A percentile compares a stretch with the other conserved stretches of the same genome.
Conservation (phyloP, 2,797 vertebrate species). For the Sebastes oblongus region DNA sequence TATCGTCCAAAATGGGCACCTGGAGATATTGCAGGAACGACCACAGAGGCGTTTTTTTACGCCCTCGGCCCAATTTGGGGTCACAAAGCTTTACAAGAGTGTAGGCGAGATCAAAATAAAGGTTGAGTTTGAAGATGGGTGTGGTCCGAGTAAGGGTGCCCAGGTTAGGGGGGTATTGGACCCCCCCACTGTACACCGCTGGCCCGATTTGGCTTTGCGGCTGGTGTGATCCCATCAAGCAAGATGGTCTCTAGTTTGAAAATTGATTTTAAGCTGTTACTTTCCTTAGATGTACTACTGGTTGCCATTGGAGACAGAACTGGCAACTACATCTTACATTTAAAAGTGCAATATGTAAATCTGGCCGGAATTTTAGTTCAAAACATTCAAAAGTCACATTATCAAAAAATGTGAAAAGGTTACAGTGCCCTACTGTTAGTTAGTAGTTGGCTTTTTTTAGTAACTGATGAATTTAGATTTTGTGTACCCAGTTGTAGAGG, state of each 20-base stretch:
- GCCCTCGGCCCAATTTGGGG: no score
- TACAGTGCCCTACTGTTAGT: no score
- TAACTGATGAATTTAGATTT: no score
- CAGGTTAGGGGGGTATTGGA: rapidly evolving
- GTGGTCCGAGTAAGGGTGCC: not conserved
- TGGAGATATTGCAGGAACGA: no score
- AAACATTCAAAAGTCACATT: not conserved
- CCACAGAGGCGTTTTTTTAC: no score
- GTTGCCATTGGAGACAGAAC: not conserved
- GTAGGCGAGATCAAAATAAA: not conserved
- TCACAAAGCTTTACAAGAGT: not conserved
- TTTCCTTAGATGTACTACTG: not conserved
- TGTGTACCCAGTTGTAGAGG: not conserved
- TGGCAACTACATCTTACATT: not conserved
- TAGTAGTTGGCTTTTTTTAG: no score
- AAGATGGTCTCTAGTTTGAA: not conserved
- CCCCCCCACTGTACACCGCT: no score
- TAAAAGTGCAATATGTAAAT: not conserved
- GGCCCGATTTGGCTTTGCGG: not conserved
- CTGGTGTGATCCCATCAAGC: not conserved
- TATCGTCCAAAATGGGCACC: not conserved
- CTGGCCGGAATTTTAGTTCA: not conserved
- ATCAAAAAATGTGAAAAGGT: not conserved
- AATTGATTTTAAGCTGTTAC: not conserved
- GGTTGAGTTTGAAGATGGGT: not conserved